Evolutionary conservation across 2,797 vertebrate genomes (phyloP).

Genomic region (Peromyscus melanophrys): DNA sequence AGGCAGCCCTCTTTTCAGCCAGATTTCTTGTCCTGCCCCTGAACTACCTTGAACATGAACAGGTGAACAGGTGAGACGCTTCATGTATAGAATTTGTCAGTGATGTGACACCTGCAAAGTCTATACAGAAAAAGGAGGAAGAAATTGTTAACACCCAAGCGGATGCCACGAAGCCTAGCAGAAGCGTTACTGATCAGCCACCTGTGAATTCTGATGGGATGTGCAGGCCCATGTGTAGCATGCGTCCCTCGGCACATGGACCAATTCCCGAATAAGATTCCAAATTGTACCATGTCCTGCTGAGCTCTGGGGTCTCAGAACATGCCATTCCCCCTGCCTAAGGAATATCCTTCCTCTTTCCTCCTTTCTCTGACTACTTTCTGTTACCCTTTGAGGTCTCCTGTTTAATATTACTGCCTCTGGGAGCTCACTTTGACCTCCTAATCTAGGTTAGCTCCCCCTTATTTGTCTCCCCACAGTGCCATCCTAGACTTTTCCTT

Average conservation of each 20-base stretch:
- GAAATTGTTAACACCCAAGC: background rate
- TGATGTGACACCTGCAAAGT: conserved; percentile 32
- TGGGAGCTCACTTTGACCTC: background rate
- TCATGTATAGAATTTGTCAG: conserved; percentile 12
- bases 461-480: background rate
- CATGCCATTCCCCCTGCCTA: background rate
- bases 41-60: conserved; percentile 24
- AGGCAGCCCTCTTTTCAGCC: background rate
- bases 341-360: background rate
- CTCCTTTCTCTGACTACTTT: background rate
- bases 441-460: background rate
- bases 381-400: background rate
- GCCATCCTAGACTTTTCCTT: background rate
- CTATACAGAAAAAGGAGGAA: background rate
- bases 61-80: background rate
- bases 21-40: conserved; percentile 16
- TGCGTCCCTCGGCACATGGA: background rate
- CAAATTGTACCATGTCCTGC: background rate
- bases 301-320: background rate
- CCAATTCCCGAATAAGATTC: background rate
- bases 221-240: background rate
- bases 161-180: background rate
- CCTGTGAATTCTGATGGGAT: background rate
- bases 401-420: conserved; percentile 42
- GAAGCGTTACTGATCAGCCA: background rate